These are phyloP conservation scores for Dione vanillae DNA, from an alignment of 2,888 invertebrate species.

Conservation along the genomic window DNA sequence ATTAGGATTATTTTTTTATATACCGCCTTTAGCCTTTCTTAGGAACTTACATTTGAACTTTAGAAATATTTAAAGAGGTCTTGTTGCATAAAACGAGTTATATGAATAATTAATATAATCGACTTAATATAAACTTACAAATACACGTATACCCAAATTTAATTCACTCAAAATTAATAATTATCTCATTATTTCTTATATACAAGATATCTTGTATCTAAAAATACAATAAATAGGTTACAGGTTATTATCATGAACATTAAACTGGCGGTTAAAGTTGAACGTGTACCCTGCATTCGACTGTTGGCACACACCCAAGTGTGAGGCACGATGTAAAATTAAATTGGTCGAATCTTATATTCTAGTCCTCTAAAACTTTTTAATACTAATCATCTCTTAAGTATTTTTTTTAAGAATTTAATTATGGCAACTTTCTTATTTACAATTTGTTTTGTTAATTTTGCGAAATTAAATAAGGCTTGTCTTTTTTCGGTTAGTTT, in stretches of 20 bases:
- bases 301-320: constrained; percentile 46
- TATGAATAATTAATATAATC: too few species aligned
- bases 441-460: neutral
- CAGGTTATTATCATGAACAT: constrained; percentile 33
- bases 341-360: constrained; percentile 40
- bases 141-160: too few species aligned
- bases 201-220: constrained; percentile 1
- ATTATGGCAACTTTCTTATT: too few species aligned
- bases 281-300: constrained; percentile 32
- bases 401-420: constrained; percentile 27
- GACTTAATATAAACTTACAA: too few species aligned
- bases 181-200: neutral
- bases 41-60: too few species aligned
- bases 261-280: constrained; percentile 34
- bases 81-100: too few species aligned
- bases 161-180: too few species aligned
- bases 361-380: constrained; percentile 27
- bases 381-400: constrained; percentile 26
- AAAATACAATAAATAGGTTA: constrained; percentile 34
- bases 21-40: too few species aligned
- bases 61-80: too few species aligned
- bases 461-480: neutral
- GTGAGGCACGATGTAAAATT: constrained; percentile 42
- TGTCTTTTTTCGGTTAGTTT: neutral
- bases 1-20: too few species aligned